Evolutionary conservation across 1,140 invertebrate species (phyloP), one percentile per base, ranked within the genome.

Genomic region (Heliothis subflexa): DNA sequence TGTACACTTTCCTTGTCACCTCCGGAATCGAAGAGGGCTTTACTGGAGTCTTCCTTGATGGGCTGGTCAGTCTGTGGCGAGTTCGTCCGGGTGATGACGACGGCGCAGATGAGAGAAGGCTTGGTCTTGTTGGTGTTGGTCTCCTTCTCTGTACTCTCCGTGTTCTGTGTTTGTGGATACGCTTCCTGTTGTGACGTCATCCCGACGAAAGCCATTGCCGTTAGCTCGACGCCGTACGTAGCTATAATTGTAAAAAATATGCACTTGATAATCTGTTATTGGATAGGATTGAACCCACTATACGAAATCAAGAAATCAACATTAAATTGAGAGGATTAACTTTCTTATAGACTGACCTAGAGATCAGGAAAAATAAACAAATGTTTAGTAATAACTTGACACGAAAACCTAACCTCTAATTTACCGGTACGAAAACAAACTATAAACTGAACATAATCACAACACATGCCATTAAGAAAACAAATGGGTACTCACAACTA

Each of bases 161-260:
- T 74, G 50, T 83, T 86, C 85, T 89, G 91, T 78, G 84, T 78
- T 79, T 91, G 91, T 28, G 88, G 84, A 72, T 90, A 91, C 16
- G 79, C 68, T 52, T 93, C 89, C 68, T 92, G 91, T 73, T 90
- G 85, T 73, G 87, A 88, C 59, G 87, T 86, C 90, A 93, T 89
- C 16, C 93, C 93, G 25, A 93, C 85, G 81, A 94, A 94, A 11
- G 93, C 84, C 93, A 94, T 91, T 14, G 93, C 93, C 40, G 93
- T 93, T 9, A 93, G 85, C 82, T 91, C 89, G 64, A 93, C 86
- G 66, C 85, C 85, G 75, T 94, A 93, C n/a, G 86, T 92, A 10
- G 91, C 93, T 93, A 54, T 28, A 28, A 21, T 21, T 9, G 16
- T 2, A 40, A 72, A n/a, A 33, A 14, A n/a, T n/a, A 55, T 55